These are phyloP conservation scores for Lycaon pictus DNA, from an alignment of 2,113 vertebrate genomes.

Conservation along the genomic window DNA sequence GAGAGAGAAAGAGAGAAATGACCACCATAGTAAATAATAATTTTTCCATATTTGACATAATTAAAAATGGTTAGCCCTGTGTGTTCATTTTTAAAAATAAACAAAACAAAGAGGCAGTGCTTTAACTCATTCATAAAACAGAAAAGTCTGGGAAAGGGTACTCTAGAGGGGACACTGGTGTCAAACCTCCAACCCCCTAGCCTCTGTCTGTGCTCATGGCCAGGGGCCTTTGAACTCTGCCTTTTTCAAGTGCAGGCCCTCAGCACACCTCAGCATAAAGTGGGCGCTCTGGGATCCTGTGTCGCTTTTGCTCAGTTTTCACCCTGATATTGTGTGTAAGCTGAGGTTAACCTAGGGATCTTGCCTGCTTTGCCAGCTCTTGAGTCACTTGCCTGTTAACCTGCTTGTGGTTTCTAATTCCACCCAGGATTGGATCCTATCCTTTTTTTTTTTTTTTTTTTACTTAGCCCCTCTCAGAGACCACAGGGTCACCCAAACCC, in stretches of 20 bases:
- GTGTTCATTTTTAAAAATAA: slow-evolving; percentile 25
- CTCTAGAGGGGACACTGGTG: background rate
- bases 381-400: background rate
- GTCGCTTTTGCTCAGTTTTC: background rate
- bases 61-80: background rate
- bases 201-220: background rate
- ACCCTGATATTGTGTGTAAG: background rate
- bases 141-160: background rate
- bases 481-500: background rate
- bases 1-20: background rate
- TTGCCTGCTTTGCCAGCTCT: background rate
- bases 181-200: background rate
- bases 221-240: background rate
- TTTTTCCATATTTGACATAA: background rate
- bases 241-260: background rate
- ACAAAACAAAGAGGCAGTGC: background rate
- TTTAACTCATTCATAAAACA: background rate
- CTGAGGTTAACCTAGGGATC: background rate
- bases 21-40: background rate
- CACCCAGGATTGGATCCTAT: background rate
- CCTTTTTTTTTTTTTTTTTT: background rate
- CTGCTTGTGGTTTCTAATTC: background rate
- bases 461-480: background rate
- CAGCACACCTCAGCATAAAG: background rate
- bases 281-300: background rate